Conservation (phyloP, 2,888 invertebrate species). For the Pimpla rufipes region DNA sequence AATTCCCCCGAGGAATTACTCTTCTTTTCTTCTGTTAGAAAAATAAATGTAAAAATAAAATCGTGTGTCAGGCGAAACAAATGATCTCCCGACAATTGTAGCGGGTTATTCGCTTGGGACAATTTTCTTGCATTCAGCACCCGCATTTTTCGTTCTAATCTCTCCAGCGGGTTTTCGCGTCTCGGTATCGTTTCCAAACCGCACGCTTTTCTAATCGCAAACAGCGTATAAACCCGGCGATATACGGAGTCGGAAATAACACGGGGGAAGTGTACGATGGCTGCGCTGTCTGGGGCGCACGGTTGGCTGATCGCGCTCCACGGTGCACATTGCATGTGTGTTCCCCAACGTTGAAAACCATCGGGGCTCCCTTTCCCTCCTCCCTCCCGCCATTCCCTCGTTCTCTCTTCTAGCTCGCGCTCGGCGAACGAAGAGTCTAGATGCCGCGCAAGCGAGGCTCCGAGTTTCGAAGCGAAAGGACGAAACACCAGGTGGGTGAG, state of each 20-base stretch:
- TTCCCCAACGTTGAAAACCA: slow-evolving; percentile 50
- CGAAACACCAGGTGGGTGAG: slow-evolving; percentile 83
- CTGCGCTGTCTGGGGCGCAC: slow-evolving; percentile 30
- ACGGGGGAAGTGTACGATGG: slow-evolving; percentile 11
- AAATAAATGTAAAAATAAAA: no score
- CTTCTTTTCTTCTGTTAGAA: no score
- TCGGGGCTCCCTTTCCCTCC: slow-evolving; percentile 40
- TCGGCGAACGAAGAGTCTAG: slow-evolving; percentile 34
- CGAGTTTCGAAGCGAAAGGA: slow-evolving; percentile 66
- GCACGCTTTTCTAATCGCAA: slow-evolving; percentile 45
- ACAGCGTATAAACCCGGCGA: slow-evolving; percentile 12
- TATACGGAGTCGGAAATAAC: slow-evolving; percentile 23
- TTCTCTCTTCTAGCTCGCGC: slow-evolving; percentile 46
- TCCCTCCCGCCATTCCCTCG: slow-evolving; percentile 30
- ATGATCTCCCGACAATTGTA: no score
- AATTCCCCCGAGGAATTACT: no score
- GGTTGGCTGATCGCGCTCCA: slow-evolving; percentile 55
- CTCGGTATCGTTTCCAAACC: not conserved
- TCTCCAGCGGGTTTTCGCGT: not conserved
- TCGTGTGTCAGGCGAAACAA: no score
- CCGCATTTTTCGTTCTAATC: not conserved
- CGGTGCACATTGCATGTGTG: slow-evolving; percentile 50
- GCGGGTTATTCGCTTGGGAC: no score
- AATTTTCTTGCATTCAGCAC: no score
- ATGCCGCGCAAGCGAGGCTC: slow-evolving; percentile 42